These are phyloP conservation scores for Actinia tenebrosa DNA, from an alignment of 64 coral and sea anemone species.

Conservation along the genomic window DNA sequence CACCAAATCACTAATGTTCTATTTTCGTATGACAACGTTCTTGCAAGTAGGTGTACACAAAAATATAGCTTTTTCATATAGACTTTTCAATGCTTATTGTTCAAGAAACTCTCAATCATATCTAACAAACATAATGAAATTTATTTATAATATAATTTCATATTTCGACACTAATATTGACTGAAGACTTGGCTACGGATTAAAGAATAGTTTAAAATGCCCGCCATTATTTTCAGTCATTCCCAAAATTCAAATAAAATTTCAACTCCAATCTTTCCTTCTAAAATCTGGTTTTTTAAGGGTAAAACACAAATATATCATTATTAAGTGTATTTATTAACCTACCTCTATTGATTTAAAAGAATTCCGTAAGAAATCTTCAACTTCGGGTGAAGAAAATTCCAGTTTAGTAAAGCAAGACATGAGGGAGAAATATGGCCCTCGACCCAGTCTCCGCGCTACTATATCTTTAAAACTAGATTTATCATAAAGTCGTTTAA, in stretches of 20 bases:
- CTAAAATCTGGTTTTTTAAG: neutral
- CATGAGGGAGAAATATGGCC: neutral
- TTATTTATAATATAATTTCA: no score
- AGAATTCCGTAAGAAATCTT: constrained; percentile 37
- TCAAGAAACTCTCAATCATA: no score
- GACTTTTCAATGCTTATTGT: no score
- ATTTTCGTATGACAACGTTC: no score
- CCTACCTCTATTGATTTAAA: constrained; percentile 23
- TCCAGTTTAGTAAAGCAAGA: constrained; percentile 26
- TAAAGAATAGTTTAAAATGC: neutral
- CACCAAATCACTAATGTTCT: no score
- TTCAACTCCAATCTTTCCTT: neutral
- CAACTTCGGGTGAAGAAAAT: constrained; percentile 29
- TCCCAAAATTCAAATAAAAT: no score
- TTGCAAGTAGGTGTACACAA: no score
- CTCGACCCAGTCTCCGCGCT: neutral
- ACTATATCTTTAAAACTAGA: neutral
- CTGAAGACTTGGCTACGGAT: no score
- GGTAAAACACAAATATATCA: neutral
- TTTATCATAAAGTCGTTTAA: neutral
- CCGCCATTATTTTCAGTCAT: neutral
- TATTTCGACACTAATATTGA: neutral
- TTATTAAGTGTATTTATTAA: neutral
- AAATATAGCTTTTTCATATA: no score
- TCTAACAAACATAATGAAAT: no score